phyloP scores from a whole-genome alignment of 2,888 invertebrate genomes.

The Conops quadrifasciatus region DNA sequence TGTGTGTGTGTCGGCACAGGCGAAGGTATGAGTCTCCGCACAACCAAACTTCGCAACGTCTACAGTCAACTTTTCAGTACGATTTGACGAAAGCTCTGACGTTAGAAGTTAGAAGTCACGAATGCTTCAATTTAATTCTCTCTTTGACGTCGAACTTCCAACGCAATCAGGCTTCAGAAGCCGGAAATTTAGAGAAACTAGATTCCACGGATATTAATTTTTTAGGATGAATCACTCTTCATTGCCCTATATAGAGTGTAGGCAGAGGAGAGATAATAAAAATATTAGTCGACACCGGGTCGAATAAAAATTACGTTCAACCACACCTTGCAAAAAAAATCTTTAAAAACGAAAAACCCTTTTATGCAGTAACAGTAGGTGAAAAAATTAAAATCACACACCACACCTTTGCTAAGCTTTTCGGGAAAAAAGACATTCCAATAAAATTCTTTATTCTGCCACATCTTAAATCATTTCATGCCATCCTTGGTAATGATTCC shows the following conservation, averaged over 20 bases:
- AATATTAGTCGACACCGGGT: slow-evolving; percentile 25
- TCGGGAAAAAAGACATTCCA: not conserved
- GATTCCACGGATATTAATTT: slow-evolving; percentile 15
- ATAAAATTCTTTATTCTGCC: slow-evolving; percentile 36
- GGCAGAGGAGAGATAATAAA: slow-evolving; percentile 13
- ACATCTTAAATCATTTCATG: slow-evolving; percentile 32
- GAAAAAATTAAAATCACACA: slow-evolving; percentile 9
- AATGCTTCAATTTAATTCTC: too few species aligned
- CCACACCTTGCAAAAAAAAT: slow-evolving; percentile 7
- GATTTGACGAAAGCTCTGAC: too few species aligned
- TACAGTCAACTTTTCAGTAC: too few species aligned
- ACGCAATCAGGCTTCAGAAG: not conserved
- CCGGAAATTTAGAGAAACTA: not conserved
- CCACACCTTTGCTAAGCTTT: slow-evolving; percentile 25
- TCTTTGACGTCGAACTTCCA: too few species aligned
- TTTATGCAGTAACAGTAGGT: slow-evolving; percentile 1
- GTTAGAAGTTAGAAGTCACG: too few species aligned
- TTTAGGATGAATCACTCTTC: slow-evolving; percentile 24
- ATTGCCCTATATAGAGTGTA: slow-evolving; percentile 18
- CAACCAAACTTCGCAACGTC: too few species aligned
- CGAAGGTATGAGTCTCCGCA: too few species aligned
- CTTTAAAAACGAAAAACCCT: not conserved
- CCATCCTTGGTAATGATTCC: slow-evolving; percentile 35
- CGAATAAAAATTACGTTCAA: slow-evolving; percentile 32
- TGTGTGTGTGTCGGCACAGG: too few species aligned